Evolutionary conservation across 2,797 vertebrate genomes (phyloP).

Genomic region (Mionectes olivaceus): DNA sequence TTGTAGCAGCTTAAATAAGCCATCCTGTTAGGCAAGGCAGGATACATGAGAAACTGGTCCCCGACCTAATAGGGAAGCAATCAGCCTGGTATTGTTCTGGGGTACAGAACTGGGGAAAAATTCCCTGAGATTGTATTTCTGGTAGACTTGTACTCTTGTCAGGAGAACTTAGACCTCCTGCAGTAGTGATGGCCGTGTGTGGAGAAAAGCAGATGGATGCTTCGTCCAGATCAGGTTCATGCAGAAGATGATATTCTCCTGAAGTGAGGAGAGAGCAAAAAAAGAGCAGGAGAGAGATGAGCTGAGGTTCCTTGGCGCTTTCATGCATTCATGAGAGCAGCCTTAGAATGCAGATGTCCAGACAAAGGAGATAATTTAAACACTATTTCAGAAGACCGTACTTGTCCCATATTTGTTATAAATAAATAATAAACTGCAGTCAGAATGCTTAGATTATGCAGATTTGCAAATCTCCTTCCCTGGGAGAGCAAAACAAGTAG

Average conservation of each 20-base stretch:
- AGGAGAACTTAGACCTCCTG: not conserved
- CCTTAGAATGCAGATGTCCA: not conserved
- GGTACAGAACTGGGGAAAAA: not conserved
- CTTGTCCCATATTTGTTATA: not conserved
- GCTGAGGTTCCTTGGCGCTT: not conserved
- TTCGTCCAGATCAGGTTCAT: not conserved
- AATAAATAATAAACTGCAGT: constrained; percentile 29
- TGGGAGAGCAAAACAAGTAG: constrained; percentile 20
- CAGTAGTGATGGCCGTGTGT: not conserved
- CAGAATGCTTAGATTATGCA: not conserved
- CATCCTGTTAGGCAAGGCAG: not conserved
- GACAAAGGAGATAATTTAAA: not conserved
- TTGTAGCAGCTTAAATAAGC: not conserved
- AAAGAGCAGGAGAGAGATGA: constrained; percentile 1
- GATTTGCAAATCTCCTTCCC: not conserved
- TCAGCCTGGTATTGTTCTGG: not conserved
- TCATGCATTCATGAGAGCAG: not conserved
- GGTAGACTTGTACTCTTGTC: not conserved
- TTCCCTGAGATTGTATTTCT: not conserved
- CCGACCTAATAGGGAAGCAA: not conserved
- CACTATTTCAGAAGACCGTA: not conserved
- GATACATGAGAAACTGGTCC: not conserved
- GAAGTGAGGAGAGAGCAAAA: not conserved
- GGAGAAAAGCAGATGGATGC: not conserved
- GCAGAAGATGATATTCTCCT: not conserved